These are phyloP conservation scores for Tachypleus tridentatus DNA, from an alignment of 1,140 invertebrate species.

Conservation along the genomic window DNA sequence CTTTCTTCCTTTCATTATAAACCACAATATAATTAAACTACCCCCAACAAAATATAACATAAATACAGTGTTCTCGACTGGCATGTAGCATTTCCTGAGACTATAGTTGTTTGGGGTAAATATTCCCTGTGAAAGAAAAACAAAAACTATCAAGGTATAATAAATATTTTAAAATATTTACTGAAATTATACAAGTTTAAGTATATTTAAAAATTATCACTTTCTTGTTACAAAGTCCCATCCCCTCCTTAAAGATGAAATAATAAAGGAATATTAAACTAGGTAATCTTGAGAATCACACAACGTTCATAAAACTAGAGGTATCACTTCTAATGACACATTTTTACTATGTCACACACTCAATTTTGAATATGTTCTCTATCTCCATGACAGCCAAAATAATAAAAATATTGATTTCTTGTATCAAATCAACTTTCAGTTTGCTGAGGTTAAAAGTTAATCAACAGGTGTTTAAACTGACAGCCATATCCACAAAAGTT, in stretches of 20 bases:
- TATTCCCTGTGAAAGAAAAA: conserved; percentile 42
- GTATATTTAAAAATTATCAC: neutral
- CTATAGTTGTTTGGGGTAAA: conserved; percentile 53
- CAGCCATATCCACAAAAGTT: neutral
- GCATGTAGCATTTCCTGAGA: conserved; percentile 58
- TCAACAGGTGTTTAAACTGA: neutral
- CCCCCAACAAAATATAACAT: conserved; percentile 30
- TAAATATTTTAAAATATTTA: conserved; percentile 19
- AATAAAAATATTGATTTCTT: no score
- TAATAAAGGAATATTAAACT: neutral
- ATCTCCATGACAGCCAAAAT: no score
- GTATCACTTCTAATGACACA: neutral
- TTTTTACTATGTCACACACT: no score
- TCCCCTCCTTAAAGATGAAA: neutral
- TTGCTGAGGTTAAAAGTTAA: neutral
- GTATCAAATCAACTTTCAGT: no score
- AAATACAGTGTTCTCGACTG: conserved; percentile 51
- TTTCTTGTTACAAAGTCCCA: neutral
- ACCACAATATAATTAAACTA: conserved; percentile 16
- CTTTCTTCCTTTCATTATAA: neutral
- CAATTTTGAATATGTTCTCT: no score
- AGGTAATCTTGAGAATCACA: neutral
- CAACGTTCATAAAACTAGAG: conserved; percentile 12
- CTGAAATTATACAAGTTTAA: conserved; percentile 8
- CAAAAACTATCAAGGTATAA: conserved; percentile 21